Conservation (phyloP, 2,113 vertebrate species). For the Seriola rivoliana region DNA sequence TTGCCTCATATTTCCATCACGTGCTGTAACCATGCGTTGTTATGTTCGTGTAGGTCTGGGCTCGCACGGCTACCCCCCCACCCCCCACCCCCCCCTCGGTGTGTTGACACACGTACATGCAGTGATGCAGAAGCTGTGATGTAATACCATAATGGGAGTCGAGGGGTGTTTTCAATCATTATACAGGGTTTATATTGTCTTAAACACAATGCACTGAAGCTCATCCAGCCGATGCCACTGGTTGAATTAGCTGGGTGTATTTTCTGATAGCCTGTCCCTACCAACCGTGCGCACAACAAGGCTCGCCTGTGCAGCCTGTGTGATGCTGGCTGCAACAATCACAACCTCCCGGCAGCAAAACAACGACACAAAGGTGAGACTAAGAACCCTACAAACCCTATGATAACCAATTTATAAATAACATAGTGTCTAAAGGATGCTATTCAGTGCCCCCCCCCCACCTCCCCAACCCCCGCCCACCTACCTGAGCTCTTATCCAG, state of each 20-base stretch:
- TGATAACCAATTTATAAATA: conserved; percentile 20
- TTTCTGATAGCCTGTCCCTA: not conserved
- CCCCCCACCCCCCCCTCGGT: conserved; percentile 56
- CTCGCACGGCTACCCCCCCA: conserved; percentile 52
- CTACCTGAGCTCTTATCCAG: conserved; percentile 81
- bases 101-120: conserved; percentile 68
- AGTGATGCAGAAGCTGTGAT: conserved; percentile 76
- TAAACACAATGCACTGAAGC: not conserved
- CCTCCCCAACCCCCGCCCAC: conserved; percentile 73
- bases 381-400: not conserved
- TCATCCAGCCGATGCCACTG: not conserved
- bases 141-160: conserved; percentile 64
- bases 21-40: conserved; percentile 48
- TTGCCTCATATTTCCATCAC: conserved; percentile 46
- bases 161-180: not conserved
- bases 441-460: conserved; percentile 7
- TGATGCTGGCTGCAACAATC: conserved; percentile 24
- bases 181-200: not conserved
- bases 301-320: conserved; percentile 29
- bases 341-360: not conserved
- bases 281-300: not conserved
- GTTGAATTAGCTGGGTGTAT: not conserved
- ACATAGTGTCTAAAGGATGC: conserved; percentile 44
- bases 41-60: conserved; percentile 17
- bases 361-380: not conserved